Evolutionary conservation across 2,113 vertebrate species (phyloP).

Genomic region (Isichthys henryi): DNA sequence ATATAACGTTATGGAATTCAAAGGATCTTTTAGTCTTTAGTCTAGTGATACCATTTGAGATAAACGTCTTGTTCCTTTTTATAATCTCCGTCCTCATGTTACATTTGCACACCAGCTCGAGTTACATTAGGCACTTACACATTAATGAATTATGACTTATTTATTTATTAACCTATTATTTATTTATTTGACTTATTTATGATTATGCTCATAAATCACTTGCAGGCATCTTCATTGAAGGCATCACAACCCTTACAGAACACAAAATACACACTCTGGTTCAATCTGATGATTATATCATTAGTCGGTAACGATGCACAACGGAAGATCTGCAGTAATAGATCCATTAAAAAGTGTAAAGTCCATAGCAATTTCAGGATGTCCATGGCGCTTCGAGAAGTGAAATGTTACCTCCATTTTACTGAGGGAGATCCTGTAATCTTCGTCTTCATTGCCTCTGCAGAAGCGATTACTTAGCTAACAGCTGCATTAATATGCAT

Average conservation of each 20-base stretch:
- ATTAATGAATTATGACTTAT: not conserved
- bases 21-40: not conserved
- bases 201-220: not conserved
- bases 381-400: not conserved
- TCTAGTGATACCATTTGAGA: not conserved
- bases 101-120: not conserved
- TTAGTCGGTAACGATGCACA: not conserved
- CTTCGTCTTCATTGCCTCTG: not conserved
- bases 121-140: not conserved
- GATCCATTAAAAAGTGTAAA: not conserved
- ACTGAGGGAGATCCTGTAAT: not conserved
- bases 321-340: not conserved
- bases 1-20: too few species aligned
- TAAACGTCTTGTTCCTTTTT: not conserved
- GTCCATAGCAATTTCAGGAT: not conserved
- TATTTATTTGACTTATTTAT: too few species aligned
- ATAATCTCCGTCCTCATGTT: not conserved
- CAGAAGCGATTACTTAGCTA: conserved; percentile 39
- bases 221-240: not conserved
- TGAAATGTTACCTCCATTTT: not conserved
- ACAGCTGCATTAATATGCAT: conserved; percentile 47
- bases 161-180: too few species aligned
- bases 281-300: not conserved
- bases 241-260: not conserved
- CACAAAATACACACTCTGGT: not conserved